Conservation (phyloP, 2,113 vertebrate genomes). For the Mixornis gularis region DNA sequence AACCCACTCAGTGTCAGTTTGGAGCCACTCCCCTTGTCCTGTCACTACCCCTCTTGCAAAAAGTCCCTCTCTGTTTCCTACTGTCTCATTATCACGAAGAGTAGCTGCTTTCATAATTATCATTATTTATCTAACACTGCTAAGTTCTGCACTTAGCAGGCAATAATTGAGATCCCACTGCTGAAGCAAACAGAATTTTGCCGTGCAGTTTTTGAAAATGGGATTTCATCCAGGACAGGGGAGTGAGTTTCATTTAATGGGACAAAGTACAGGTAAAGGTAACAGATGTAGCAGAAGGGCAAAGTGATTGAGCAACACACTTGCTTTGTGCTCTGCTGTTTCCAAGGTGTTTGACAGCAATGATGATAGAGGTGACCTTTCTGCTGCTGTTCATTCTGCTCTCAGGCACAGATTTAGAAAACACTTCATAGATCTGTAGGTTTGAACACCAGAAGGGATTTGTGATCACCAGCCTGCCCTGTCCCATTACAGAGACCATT, state of each 20-base stretch:
- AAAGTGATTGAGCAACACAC: neutral
- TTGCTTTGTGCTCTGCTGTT: neutral
- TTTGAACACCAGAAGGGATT: neutral
- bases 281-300: neutral
- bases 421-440: neutral
- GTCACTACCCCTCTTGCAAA: neutral
- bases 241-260: neutral
- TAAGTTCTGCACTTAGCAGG: neutral
- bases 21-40: neutral
- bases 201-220: neutral
- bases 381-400: neutral
- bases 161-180: fast-evolving
- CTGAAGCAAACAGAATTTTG: neutral
- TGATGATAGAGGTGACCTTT: conserved; percentile 34
- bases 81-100: neutral
- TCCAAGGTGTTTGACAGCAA: conserved; percentile 14
- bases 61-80: neutral
- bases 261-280: neutral
- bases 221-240: neutral
- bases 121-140: neutral
- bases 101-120: neutral
- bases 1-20: neutral
- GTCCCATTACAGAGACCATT: neutral
- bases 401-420: neutral
- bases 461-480: neutral